A percentile compares a stretch with the other conserved stretches of the same genome.
Evolutionary conservation across 2,113 vertebrate genomes (phyloP).

Genomic region (Rhombomys opimus): DNA sequence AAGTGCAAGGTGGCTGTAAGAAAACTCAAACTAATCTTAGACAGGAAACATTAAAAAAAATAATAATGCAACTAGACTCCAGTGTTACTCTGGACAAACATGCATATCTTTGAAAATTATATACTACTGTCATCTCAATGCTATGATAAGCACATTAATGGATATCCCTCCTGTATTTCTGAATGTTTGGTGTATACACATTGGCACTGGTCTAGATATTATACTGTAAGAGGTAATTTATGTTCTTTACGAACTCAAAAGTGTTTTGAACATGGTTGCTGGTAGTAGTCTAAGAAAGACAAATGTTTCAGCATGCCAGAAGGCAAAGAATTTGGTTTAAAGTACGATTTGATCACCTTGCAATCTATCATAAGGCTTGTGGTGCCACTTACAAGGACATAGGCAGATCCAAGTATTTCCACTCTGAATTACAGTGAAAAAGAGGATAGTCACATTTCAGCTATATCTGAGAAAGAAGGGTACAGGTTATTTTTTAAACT

Average conservation of each 20-base stretch:
- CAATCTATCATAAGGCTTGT: background rate
- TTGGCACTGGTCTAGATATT: background rate
- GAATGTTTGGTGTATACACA: background rate
- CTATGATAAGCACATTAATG: background rate
- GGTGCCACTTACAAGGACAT: background rate
- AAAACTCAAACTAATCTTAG: slow-evolving; percentile 13
- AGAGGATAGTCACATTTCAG: background rate
- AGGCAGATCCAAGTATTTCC: background rate
- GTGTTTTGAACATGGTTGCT: background rate
- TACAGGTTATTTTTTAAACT: background rate
- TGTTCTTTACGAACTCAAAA: background rate
- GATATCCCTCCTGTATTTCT: background rate
- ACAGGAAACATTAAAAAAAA: background rate
- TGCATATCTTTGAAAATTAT: background rate
- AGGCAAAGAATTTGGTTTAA: background rate
- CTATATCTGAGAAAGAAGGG: background rate
- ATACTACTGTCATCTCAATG: background rate
- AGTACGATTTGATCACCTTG: background rate
- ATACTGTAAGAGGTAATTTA: background rate
- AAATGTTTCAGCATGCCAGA: background rate
- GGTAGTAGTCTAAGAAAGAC: background rate
- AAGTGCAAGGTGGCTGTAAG: background rate
- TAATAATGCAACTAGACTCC: background rate
- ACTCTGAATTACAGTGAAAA: background rate
- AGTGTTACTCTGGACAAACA: background rate